These are phyloP conservation scores for Notarius lentiginosus DNA, from an alignment of 2,113 vertebrate species.

Conservation along the genomic window DNA sequence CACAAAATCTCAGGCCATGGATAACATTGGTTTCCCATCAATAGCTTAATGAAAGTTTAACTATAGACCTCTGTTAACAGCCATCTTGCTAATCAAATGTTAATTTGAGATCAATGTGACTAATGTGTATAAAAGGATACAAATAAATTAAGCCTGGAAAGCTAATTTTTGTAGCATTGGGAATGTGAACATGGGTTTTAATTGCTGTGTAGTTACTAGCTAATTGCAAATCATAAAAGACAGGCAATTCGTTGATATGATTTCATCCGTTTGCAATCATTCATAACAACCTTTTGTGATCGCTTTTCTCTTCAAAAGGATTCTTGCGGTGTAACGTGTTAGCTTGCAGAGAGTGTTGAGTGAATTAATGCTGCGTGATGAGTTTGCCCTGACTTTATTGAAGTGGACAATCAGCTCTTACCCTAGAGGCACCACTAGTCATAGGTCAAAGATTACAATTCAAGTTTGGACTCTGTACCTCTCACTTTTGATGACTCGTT, in stretches of 20 bases:
- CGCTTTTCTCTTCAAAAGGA: neutral
- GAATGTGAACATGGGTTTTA: neutral
- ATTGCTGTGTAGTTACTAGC: neutral
- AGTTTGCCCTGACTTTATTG: neutral
- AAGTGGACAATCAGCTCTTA: conserved; percentile 1
- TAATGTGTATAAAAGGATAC: conserved; percentile 41
- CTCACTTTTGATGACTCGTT: neutral
- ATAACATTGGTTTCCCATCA: conserved; percentile 41
- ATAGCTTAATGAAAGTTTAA: conserved; percentile 52
- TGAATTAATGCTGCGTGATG: neutral
- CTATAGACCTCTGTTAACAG: conserved; percentile 11
- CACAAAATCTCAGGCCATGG: conserved; percentile 17
- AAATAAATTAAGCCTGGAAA: conserved; percentile 36
- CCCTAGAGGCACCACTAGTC: conserved; percentile 29
- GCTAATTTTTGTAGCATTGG: neutral
- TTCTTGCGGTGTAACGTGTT: neutral
- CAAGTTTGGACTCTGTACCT: conserved; percentile 10
- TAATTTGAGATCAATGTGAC: conserved; percentile 49
- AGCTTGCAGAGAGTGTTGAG: neutral
- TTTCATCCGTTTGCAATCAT: neutral
- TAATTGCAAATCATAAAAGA: neutral
- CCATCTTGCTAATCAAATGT: conserved; percentile 44
- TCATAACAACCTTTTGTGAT: neutral
- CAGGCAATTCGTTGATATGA: neutral
- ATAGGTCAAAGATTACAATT: conserved; percentile 22